These are phyloP conservation scores for Eubasilissa regina DNA, from an alignment of 1,140 invertebrate species.

Conservation along the genomic window DNA sequence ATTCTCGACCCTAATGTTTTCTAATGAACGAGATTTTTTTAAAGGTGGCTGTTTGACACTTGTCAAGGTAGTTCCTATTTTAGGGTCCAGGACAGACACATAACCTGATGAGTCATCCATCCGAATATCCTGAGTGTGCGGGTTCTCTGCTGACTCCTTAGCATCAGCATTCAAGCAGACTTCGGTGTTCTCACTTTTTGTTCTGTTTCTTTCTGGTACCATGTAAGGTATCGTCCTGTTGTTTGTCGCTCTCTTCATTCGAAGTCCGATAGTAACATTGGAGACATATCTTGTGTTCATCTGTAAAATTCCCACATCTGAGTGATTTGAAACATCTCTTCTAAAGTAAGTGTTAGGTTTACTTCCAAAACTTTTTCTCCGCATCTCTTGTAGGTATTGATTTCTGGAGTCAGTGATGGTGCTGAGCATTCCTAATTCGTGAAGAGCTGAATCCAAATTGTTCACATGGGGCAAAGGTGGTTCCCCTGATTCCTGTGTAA, in stretches of 20 bases:
- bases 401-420: slow-evolving; percentile 72
- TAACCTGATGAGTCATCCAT: slow-evolving; percentile 57
- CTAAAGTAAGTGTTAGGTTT: slow-evolving; percentile 64
- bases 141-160: slow-evolving; percentile 17
- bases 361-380: slow-evolving; percentile 61
- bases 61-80: slow-evolving; percentile 45
- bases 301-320: slow-evolving; percentile 67
- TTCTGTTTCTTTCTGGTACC: slow-evolving; percentile 72
- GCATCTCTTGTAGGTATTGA: slow-evolving; percentile 71
- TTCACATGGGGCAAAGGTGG: slow-evolving; percentile 61
- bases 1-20: slow-evolving; percentile 57
- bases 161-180: slow-evolving; percentile 49
- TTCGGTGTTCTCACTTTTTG: slow-evolving; percentile 76
- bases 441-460: slow-evolving; percentile 73
- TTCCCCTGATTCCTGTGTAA: slow-evolving; percentile 49
- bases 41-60: slow-evolving; percentile 34
- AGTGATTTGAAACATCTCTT: slow-evolving; percentile 29
- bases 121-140: slow-evolving; percentile 49
- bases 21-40: slow-evolving; percentile 58
- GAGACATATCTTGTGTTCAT: slow-evolving; percentile 74
- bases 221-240: slow-evolving; percentile 70
- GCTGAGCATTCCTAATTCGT: slow-evolving; percentile 74
- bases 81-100: slow-evolving; percentile 55
- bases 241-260: slow-evolving; percentile 70
- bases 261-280: slow-evolving; percentile 74